These are phyloP conservation scores for Megaceryle torquata DNA, from an alignment of 2,113 vertebrate genomes.

Conservation along the genomic window DNA sequence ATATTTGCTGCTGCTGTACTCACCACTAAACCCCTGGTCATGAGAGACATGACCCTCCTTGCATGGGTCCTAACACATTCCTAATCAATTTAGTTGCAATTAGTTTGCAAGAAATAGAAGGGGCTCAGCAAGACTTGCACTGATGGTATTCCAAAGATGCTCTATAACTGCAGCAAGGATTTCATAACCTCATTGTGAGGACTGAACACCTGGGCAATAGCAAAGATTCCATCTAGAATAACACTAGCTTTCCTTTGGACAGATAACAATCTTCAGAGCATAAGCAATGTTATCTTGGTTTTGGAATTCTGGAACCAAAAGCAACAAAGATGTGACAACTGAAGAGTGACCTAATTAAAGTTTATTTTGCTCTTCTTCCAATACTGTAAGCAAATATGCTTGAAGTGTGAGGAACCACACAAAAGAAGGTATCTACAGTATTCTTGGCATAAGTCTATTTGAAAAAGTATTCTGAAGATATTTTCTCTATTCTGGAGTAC, in stretches of 20 bases:
- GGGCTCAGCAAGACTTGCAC: background rate
- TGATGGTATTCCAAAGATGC: background rate
- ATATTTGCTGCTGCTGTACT: background rate
- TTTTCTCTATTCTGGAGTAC: background rate
- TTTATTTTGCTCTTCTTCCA: background rate
- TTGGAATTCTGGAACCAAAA: background rate
- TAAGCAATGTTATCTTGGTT: background rate
- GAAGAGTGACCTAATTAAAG: background rate
- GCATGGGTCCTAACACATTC: background rate
- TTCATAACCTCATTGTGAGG: background rate
- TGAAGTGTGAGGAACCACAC: background rate
- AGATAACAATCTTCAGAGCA: background rate
- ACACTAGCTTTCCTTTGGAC: background rate
- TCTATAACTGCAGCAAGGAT: background rate
- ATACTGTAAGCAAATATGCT: background rate
- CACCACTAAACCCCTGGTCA: background rate
- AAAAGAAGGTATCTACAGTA: background rate
- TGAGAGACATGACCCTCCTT: background rate
- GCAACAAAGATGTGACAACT: background rate
- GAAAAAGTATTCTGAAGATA: background rate
- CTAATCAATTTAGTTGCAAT: background rate
- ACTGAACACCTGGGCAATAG: background rate
- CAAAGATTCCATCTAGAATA: background rate
- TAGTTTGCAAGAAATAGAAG: background rate
- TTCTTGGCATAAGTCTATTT: background rate